A percentile compares a stretch with the other conserved stretches of the same genome.
Conservation (phyloP, 2,113 vertebrate genomes). For the Propithecus coquereli region DNA sequence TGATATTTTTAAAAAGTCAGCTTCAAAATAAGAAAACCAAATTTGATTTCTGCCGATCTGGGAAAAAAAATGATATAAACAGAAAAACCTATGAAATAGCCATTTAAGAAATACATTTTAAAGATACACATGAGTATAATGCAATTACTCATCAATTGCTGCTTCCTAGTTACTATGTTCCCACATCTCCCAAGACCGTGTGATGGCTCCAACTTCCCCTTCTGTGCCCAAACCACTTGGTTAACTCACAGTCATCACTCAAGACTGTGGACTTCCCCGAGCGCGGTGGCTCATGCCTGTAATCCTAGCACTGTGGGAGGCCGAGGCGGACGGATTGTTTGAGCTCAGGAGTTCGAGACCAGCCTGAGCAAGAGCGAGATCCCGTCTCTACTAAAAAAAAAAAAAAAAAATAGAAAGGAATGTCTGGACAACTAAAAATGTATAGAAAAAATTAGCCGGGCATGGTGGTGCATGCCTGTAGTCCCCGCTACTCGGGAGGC, state of each 20-base stretch:
- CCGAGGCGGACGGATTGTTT: too few species aligned
- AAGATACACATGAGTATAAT: neutral
- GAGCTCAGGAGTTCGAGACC: too few species aligned
- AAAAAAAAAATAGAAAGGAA: too few species aligned
- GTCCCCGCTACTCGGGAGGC: too few species aligned
- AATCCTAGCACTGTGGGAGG: too few species aligned
- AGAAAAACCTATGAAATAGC: neutral
- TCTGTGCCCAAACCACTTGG: neutral
- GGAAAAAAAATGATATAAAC: neutral
- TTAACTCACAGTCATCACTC: neutral
- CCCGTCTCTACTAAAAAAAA: too few species aligned
- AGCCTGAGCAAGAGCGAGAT: too few species aligned
- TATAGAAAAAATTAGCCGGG: too few species aligned
- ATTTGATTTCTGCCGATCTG: neutral
- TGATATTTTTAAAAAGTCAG: neutral
- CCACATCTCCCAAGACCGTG: neutral
- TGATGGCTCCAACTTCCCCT: neutral
- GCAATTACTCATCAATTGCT: neutral
- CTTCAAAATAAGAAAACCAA: constrained; percentile 3
- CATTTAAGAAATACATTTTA: neutral
- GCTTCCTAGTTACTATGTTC: neutral
- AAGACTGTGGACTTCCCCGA: too few species aligned
- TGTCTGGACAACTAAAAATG: too few species aligned
- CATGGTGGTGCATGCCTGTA: too few species aligned
- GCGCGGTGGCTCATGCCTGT: too few species aligned